phyloP scores from a whole-genome alignment of 2,797 vertebrate species.

The Zonotrichia albicollis region DNA sequence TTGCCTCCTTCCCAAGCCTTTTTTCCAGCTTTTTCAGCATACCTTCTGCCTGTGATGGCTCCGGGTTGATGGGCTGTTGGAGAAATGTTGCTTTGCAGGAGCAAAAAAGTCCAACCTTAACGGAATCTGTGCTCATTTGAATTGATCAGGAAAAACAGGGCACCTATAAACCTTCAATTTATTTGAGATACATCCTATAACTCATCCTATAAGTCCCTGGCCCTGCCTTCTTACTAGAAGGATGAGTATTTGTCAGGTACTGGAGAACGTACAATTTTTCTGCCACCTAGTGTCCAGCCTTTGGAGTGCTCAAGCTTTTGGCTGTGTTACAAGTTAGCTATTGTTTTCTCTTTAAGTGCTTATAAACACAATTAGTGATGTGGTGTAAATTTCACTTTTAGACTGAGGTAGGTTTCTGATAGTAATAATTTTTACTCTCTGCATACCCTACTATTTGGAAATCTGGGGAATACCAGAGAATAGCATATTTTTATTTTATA shows the following conservation, averaged over 20 bases:
- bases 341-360: neutral
- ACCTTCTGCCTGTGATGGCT: neutral
- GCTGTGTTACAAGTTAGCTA: neutral
- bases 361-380: neutral
- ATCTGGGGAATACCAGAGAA: neutral
- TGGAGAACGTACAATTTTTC: neutral
- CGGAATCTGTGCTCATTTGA: neutral
- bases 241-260: rapidly evolving
- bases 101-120: neutral
- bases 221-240: neutral
- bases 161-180: neutral
- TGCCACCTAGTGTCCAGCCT: slow-evolving; percentile 57
- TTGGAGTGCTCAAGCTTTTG: neutral
- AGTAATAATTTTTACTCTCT: neutral
- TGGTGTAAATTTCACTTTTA: neutral
- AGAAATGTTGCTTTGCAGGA: neutral
- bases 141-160: neutral
- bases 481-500: neutral
- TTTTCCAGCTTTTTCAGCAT: neutral
- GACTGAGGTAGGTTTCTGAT: neutral
- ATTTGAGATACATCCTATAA: neutral
- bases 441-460: neutral
- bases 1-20: neutral
- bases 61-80: neutral
- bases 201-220: neutral